These are phyloP conservation scores for Lasioglossum morio DNA, from an alignment of 2,888 invertebrate species.

Conservation along the genomic window DNA sequence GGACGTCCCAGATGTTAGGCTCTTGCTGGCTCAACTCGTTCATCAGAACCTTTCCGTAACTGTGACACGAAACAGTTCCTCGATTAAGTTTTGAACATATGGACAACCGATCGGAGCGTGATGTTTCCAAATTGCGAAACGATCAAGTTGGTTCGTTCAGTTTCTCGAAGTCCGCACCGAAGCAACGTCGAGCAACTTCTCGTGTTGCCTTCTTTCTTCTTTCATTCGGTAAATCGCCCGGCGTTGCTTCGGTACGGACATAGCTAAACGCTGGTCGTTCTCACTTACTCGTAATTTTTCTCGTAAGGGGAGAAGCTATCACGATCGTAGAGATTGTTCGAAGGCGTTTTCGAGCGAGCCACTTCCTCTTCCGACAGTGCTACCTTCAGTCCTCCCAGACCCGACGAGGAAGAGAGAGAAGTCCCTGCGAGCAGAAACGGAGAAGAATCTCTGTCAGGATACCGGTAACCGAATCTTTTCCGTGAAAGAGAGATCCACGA, in stretches of 20 bases:
- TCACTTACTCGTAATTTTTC: slow-evolving; percentile 78
- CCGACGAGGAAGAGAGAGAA: slow-evolving; percentile 73
- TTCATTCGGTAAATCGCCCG: neutral
- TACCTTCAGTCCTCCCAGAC: slow-evolving; percentile 76
- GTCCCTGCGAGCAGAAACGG: slow-evolving; percentile 65
- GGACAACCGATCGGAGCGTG: neutral
- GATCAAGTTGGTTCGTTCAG: neutral
- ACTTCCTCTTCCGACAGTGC: slow-evolving; percentile 72
- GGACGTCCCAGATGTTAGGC: slow-evolving; percentile 73
- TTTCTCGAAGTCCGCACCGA: neutral
- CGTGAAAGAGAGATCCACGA: too few relatives aligned
- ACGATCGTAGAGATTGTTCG: slow-evolving; percentile 69
- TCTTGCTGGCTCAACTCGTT: slow-evolving; percentile 76
- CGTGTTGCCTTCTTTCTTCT: neutral
- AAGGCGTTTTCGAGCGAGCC: slow-evolving; percentile 65
- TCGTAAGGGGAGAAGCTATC: slow-evolving; percentile 69
- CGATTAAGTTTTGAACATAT: neutral
- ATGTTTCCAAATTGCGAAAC: neutral
- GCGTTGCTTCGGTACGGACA: neutral
- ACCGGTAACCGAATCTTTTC: neutral
- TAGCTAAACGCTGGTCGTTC: neutral
- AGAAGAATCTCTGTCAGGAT: neutral
- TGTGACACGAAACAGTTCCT: slow-evolving; percentile 41
- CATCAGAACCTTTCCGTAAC: slow-evolving; percentile 78
- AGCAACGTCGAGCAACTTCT: neutral